Evolutionary conservation across 1,140 invertebrate genomes (phyloP).

Genomic region (Bilobella aurantiaca): DNA sequence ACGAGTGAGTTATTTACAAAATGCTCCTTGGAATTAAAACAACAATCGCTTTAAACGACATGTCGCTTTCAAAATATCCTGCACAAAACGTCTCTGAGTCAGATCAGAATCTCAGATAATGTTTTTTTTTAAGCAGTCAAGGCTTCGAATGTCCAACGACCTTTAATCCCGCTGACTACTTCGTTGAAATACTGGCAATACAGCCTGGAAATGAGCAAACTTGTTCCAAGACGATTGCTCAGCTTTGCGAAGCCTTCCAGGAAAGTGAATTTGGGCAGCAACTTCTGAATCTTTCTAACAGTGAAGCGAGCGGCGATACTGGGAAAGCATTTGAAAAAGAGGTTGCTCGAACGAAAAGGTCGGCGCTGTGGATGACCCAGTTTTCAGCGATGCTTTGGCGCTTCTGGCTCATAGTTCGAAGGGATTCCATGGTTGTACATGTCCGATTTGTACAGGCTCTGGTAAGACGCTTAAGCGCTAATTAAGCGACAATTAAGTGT

Average conservation of each 20-base stretch:
- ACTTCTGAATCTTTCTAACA: constrained; percentile 5
- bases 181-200: constrained; percentile 43
- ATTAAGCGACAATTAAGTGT: not conserved
- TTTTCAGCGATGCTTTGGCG: constrained; percentile 80
- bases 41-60: not conserved
- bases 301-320: constrained; percentile 18
- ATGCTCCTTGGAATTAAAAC: no score
- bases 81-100: no score
- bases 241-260: constrained; percentile 37
- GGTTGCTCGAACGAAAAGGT: constrained; percentile 43
- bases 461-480: constrained; percentile 46
- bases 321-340: constrained; percentile 8
- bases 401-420: constrained; percentile 73
- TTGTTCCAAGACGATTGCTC: constrained; percentile 35
- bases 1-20: constrained; percentile 69
- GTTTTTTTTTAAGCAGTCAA: not conserved
- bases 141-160: constrained; percentile 7
- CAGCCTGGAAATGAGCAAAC: constrained; percentile 43
- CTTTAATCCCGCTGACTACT: constrained; percentile 19
- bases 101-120: not conserved
- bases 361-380: constrained; percentile 75
- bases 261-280: constrained; percentile 5
- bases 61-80: not conserved
- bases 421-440: constrained; percentile 80
- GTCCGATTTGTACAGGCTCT: constrained; percentile 77